Conservation (phyloP, 2,888 invertebrate genomes). For the Cryptus armator region DNA sequence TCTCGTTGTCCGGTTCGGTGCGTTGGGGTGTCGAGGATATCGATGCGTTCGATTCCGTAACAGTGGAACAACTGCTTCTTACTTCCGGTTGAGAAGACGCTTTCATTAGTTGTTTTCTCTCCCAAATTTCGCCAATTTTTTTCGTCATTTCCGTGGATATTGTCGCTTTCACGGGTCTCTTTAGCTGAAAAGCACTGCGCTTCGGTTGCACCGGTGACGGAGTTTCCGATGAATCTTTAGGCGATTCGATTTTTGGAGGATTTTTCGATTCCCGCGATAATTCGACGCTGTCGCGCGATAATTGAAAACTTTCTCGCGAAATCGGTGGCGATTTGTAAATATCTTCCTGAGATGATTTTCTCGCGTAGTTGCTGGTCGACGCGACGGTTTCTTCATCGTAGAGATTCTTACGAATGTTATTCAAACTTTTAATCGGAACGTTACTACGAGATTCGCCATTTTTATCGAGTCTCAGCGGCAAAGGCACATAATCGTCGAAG, state of each 20-base stretch:
- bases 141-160: conserved; percentile 74
- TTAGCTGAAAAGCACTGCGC: conserved; percentile 79
- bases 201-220: conserved; percentile 63
- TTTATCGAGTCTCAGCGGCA: conserved; percentile 34
- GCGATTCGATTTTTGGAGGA: conserved; percentile 2
- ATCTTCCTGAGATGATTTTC: conserved; percentile 43
- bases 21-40: not conserved
- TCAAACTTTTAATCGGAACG: not conserved
- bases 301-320: not conserved
- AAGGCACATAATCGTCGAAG: conserved; percentile 54
- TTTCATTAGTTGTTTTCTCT: conserved; percentile 71
- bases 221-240: conserved; percentile 29
- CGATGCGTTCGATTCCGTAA: not conserved
- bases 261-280: not conserved
- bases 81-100: conserved; percentile 8
- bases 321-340: not conserved
- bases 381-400: not conserved
- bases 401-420: not conserved
- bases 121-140: conserved; percentile 77
- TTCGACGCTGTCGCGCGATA: conserved; percentile 10
- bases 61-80: not conserved
- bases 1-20: not conserved
- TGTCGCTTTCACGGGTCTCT: conserved; percentile 80
- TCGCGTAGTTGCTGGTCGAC: conserved; percentile 29
- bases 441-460: not conserved